Evolutionary conservation across 2,797 vertebrate genomes (phyloP), one percentile per base, ranked within the genome.

Genomic region (Cheirogaleus major): DNA sequence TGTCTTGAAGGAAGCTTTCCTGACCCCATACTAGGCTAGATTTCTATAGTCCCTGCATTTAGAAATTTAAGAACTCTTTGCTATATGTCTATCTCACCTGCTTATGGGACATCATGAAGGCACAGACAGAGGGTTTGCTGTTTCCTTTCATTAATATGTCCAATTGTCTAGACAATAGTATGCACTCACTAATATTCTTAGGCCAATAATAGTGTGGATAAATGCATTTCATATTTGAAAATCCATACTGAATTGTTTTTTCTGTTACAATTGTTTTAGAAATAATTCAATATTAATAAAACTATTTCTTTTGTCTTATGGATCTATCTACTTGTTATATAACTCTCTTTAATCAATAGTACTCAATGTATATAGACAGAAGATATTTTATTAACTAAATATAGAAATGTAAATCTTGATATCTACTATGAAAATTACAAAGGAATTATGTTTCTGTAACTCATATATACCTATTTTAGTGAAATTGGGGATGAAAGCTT

Each of bases 191-290:
- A 61, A 72, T 59, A 82, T 59, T 59, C 87, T 43, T 72, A 59
- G 45, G 38, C 57, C 23, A 80, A 50, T 76, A 78, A 38, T 69
- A 72, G 32, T 78, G 15, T 57, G 6, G 17, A 32, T 84, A 81
- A 81, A 91, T 90, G 13, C 45, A 89, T 70, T 95, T 92, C 5
- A 27, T 63, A 55, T 1, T 20, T 48, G 48, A 87, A 61, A 81
- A 75, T 52, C 32, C 30, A 82, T 72, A 52, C 1, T 45, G 55
- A 84, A 67, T 89, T 89, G 12, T 84, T 93, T 55, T 55, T 83
- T 32, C 52, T 82, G 12, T 89, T 73, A 83, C 32, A 95, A 82
- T 86, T 92, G n/a, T 63, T 91, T 89, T 50, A 35, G 89, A 78
- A 92, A 67, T 55, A 82, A 92, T 85, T 52, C 65, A 65, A 0